These are phyloP conservation scores for Tyto alba DNA, from an alignment of 2,113 vertebrate genomes.

Conservation along the genomic window DNA sequence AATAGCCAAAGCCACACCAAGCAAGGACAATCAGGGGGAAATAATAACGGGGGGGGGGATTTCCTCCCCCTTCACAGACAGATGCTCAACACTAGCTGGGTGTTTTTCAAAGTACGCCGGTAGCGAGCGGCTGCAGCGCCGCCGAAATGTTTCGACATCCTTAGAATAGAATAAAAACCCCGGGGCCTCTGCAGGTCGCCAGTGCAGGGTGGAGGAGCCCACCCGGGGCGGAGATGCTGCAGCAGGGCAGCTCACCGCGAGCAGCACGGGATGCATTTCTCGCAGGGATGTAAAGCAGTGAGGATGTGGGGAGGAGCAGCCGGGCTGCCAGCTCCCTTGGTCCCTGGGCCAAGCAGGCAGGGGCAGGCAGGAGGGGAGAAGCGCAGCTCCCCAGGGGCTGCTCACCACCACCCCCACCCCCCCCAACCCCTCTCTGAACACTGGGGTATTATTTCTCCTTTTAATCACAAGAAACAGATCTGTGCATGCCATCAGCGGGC, in stretches of 20 bases:
- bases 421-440: neutral
- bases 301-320: neutral
- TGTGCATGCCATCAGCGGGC: constrained; percentile 22
- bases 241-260: neutral
- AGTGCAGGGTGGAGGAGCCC: neutral
- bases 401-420: neutral
- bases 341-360: neutral
- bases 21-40: constrained; percentile 34
- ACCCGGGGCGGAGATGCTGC: neutral
- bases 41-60: constrained; percentile 13
- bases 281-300: neutral
- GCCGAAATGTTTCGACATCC: neutral
- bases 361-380: neutral
- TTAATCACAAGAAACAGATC: constrained; percentile 48
- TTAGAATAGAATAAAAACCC: neutral
- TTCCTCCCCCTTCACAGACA: constrained; percentile 43
- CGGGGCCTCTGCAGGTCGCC: neutral
- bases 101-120: constrained; percentile 3
- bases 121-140: neutral
- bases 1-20: constrained; percentile 58
- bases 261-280: accelerated
- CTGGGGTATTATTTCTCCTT: constrained; percentile 41
- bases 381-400: neutral
- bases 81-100: constrained; percentile 44
- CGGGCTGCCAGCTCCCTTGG: neutral